Conservation (phyloP, 2,797 vertebrate genomes). For the Eutrigla gurnardus region DNA sequence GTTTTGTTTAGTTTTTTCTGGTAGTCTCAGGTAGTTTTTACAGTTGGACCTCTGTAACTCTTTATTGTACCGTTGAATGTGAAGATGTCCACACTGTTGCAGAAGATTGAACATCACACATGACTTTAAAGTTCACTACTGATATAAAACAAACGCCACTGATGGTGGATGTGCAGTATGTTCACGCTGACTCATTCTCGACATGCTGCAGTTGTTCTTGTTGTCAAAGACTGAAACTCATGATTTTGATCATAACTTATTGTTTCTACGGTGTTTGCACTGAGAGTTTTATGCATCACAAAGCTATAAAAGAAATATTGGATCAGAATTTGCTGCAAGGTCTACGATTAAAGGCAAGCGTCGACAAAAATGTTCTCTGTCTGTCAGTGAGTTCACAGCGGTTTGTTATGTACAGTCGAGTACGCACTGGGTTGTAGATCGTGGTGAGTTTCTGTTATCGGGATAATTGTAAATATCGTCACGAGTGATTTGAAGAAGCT, state of each 20-base stretch:
- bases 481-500: too few species aligned
- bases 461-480: too few species aligned
- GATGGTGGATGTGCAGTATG: neutral
- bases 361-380: conserved; percentile 14
- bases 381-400: neutral
- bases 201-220: conserved; percentile 3
- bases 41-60: neutral
- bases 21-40: conserved; percentile 16
- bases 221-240: neutral
- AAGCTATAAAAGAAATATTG: neutral
- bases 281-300: conserved; percentile 2
- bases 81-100: conserved; percentile 15
- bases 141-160: neutral
- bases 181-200: neutral
- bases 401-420: neutral
- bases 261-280: conserved; percentile 6
- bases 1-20: neutral
- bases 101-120: neutral
- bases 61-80: neutral
- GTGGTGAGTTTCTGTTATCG: too few species aligned
- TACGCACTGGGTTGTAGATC: neutral
- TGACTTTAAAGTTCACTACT: conserved; percentile 12
- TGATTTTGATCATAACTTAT: conserved; percentile 19
- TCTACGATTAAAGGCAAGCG: conserved; percentile 31
- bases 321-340: conserved; percentile 1